phyloP scores from a whole-genome alignment of 2,888 invertebrate genomes.

The Eurois occulta region DNA sequence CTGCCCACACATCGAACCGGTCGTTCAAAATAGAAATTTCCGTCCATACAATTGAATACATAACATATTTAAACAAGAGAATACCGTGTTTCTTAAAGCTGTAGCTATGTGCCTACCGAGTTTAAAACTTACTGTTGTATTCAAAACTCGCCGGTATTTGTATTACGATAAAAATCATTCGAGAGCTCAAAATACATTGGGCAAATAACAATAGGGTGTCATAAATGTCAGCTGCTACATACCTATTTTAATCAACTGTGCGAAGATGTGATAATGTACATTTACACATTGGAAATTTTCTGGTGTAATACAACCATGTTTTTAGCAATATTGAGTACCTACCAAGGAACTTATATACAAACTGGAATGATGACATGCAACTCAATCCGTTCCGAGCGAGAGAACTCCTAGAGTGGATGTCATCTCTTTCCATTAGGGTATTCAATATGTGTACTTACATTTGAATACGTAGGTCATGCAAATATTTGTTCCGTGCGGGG shows the following conservation, averaged over 20 bases:
- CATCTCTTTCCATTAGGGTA: too few species aligned
- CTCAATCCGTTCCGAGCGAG: too few species aligned
- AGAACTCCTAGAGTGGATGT: too few species aligned
- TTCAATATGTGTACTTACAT: too few species aligned
- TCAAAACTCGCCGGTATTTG: slow-evolving; percentile 29
- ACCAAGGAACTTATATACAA: background rate
- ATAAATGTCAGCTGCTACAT: slow-evolving; percentile 45
- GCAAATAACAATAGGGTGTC: slow-evolving; percentile 46
- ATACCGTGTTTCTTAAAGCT: slow-evolving; percentile 20
- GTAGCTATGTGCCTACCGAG: slow-evolving; percentile 52
- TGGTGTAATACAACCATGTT: slow-evolving; percentile 2
- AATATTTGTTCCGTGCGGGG: too few species aligned
- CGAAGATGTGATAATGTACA: slow-evolving; percentile 11
- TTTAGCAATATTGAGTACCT: background rate
- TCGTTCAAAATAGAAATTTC: slow-evolving; percentile 52
- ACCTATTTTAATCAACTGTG: slow-evolving; percentile 38
- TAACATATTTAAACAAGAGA: slow-evolving; percentile 61
- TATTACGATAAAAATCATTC: background rate
- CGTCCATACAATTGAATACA: slow-evolving; percentile 57
- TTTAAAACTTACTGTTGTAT: slow-evolving; percentile 14
- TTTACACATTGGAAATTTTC: slow-evolving; percentile 1
- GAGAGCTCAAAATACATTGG: slow-evolving; percentile 43
- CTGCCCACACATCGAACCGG: slow-evolving; percentile 26
- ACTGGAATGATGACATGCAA: too few species aligned
- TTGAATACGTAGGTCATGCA: too few species aligned